Evolutionary conservation across 2,113 vertebrate species (phyloP).

Genomic region (Microtus montanus): DNA sequence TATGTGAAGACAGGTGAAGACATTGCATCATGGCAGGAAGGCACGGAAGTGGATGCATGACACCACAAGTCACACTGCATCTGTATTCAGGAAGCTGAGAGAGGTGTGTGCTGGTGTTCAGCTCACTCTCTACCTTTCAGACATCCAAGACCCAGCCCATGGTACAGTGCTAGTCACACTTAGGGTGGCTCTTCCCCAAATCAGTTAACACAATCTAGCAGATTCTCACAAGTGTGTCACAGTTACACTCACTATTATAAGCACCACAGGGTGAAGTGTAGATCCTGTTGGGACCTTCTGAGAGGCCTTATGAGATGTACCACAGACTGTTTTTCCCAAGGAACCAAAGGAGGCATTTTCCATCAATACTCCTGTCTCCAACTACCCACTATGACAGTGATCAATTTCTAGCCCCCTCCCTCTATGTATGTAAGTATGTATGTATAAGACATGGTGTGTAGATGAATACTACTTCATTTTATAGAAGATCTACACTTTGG

Average conservation of each 20-base stretch:
- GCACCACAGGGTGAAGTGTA: not conserved
- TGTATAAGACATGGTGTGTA: not conserved
- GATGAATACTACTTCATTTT: not conserved
- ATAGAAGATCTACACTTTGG: not conserved
- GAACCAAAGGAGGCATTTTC: not conserved
- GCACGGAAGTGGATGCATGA: too few relatives aligned
- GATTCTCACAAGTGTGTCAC: not conserved
- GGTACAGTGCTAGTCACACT: too few relatives aligned
- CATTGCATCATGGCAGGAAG: not conserved
- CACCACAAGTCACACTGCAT: not conserved
- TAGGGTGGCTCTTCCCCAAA: not conserved
- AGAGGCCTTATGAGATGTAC: not conserved
- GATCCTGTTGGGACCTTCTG: not conserved
- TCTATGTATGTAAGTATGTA: not conserved
- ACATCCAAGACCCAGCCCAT: not conserved
- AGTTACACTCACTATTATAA: not conserved
- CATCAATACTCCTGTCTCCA: not conserved
- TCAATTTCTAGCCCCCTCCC: not conserved
- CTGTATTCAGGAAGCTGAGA: not conserved
- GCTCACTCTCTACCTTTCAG: not conserved
- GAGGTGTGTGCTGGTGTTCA: not conserved
- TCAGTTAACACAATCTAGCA: not conserved
- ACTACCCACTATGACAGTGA: not conserved
- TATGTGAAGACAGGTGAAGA: not conserved
- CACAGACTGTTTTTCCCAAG: not conserved